These are phyloP conservation scores for Plebejus argus DNA, from an alignment of 2,888 invertebrate species.

Conservation along the genomic window DNA sequence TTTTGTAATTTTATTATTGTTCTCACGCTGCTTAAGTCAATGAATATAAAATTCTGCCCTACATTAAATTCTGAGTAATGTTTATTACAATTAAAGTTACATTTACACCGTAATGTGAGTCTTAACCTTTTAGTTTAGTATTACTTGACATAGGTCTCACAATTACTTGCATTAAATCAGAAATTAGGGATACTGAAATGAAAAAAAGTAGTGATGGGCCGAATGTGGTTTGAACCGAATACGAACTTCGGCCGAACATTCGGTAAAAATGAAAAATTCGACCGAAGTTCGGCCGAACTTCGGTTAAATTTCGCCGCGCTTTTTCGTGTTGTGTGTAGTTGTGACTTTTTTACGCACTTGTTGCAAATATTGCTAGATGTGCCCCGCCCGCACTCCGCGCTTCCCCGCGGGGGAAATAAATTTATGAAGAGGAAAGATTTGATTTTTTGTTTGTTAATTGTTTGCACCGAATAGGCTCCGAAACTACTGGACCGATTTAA, in stretches of 20 bases:
- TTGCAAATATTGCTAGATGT: too few species aligned
- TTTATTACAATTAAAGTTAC: slow-evolving; percentile 8
- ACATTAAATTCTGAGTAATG: slow-evolving; percentile 24
- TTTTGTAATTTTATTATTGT: slow-evolving; percentile 16
- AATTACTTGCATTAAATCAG: not conserved
- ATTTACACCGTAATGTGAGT: slow-evolving; percentile 8
- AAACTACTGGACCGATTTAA: too few species aligned
- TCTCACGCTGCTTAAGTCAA: slow-evolving; percentile 22
- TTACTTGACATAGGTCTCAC: slow-evolving; percentile 4
- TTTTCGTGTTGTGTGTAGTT: too few species aligned
- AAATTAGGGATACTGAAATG: not conserved
- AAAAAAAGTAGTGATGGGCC: not conserved
- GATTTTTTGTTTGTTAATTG: too few species aligned
- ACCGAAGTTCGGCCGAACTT: not conserved
- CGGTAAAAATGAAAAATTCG: not conserved
- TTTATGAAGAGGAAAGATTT: too few species aligned
- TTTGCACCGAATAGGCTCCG: too few species aligned
- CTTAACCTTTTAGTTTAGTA: not conserved
- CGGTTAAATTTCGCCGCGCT: not conserved
- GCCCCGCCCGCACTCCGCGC: too few species aligned
- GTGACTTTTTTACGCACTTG: too few species aligned
- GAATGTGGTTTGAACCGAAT: too few species aligned
- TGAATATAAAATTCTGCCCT: slow-evolving; percentile 16
- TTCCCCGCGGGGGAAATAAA: too few species aligned
- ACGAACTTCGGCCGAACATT: not conserved